Evolutionary conservation across 2,113 vertebrate genomes (phyloP).

Genomic region (Hemibagrus wyckioides): DNA sequence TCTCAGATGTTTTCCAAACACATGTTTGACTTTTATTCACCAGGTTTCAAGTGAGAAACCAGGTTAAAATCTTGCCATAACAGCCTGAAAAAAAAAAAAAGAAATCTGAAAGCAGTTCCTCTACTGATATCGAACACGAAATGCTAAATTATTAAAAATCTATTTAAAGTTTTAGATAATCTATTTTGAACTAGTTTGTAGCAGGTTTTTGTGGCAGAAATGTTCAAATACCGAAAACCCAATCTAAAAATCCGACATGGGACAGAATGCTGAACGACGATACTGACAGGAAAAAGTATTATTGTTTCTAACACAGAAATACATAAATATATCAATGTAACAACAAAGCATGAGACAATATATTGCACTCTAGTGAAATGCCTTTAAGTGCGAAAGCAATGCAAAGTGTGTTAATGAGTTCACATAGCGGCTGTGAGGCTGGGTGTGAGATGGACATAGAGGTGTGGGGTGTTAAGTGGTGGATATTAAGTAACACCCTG

Average conservation of each 20-base stretch:
- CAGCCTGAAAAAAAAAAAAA: not conserved
- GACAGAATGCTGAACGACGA: not conserved
- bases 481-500: slow-evolving; percentile 82
- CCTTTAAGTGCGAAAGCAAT: slow-evolving; percentile 2
- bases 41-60: too few species aligned
- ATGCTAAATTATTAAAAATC: not conserved
- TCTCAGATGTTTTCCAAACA: not conserved
- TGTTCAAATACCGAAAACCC: not conserved
- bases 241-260: not conserved
- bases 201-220: not conserved
- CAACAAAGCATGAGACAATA: not conserved
- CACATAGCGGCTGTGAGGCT: slow-evolving; percentile 9
- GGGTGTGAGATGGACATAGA: slow-evolving; percentile 6
- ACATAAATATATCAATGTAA: not conserved
- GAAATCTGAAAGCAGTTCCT: not conserved
- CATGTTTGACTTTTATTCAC: not conserved
- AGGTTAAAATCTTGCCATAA: too few species aligned
- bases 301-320: too few species aligned
- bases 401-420: slow-evolving; percentile 25
- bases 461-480: slow-evolving; percentile 71
- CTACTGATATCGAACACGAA: not conserved
- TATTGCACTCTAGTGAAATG: not conserved
- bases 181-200: not conserved
- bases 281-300: not conserved
- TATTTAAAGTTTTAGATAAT: not conserved